Base-by-base conservation (phyloP, 1,140 invertebrate genomes). In the Tetramorium simillimum region DNA sequence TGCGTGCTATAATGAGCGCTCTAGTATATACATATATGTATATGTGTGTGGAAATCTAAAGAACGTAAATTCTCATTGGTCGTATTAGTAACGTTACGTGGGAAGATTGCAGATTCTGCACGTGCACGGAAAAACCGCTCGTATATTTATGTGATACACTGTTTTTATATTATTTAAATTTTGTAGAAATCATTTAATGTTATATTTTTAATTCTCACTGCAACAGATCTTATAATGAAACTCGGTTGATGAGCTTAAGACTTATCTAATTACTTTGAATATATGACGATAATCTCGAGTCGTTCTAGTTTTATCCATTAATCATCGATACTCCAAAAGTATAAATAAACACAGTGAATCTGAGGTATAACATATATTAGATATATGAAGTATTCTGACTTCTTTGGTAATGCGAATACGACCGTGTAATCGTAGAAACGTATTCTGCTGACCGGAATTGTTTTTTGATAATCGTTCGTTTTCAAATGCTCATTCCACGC, bases 51-150 rank as follows among this genome's bases (percentile, higher is more conserved):
- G 53, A 43, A 21, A 58, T 18, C 24, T 46, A 49, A 78, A 49
- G 75, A 78, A 63, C 58, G 58, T 78, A 63, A 78, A 78, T 78
- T 78, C 63, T 37, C 24, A 46, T 63, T 28, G 40, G 40, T 63
- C 24, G 75, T 21, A 56, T 76, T 58, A 76, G 73, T 77, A 24
- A 21, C 40, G 4, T 43, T 63, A 78, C 60, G 58, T 43, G 24
- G 40, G 75, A 78, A 63, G 40, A 49, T 78, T 78, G 58, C 75
- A 28, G n/a, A 58, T 24, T 56, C 12, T 58, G 14, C 73, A 53
- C 37, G 37, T 33, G 37, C 40, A 43, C n/a, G n/a, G 75, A 46
- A 77, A 76, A 77, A 46, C n/a, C n/a, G 56, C 12, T 33, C 21
- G 28, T 75, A 37, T 73, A 37, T 37, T 56, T 40, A 3, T 16